These are phyloP conservation scores for Nannospalax galili DNA, from an alignment of 2,113 vertebrate species.

Conservation along the genomic window DNA sequence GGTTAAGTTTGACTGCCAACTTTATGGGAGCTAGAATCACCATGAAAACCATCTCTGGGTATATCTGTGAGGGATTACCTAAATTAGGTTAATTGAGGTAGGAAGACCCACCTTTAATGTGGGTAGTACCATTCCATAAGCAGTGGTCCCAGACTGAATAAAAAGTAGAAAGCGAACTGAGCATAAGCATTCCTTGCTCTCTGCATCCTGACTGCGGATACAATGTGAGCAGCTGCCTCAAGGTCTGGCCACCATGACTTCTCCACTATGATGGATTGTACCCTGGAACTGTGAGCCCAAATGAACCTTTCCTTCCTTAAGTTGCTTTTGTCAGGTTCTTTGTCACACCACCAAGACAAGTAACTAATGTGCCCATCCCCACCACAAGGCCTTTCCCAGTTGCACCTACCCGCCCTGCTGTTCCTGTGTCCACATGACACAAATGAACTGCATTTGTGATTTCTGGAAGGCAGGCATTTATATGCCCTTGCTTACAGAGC, in stretches of 20 bases:
- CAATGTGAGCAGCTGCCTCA: neutral
- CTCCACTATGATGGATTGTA: no score
- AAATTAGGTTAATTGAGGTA: neutral
- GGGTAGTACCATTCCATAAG: neutral
- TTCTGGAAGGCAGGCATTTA: neutral
- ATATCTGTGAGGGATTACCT: neutral
- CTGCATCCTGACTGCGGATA: neutral
- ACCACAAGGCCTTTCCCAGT: neutral
- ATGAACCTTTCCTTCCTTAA: neutral
- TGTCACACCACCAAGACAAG: neutral
- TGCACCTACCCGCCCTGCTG: neutral
- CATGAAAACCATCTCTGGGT: neutral
- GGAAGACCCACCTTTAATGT: neutral
- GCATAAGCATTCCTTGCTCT: neutral
- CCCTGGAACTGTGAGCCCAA: neutral
- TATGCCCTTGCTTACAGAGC: neutral
- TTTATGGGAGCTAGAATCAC: neutral
- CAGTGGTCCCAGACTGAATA: neutral
- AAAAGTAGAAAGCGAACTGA: neutral
- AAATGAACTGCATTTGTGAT: neutral
- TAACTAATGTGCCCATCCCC: neutral
- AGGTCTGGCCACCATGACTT: neutral
- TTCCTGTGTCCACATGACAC: neutral
- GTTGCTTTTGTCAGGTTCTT: no score
- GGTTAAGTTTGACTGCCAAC: neutral